Percentiles rank a stretch among this genome's conserved stretches.
Evolutionary conservation across 2,888 invertebrate genomes (phyloP).

Genomic region (Patella caerulea): DNA sequence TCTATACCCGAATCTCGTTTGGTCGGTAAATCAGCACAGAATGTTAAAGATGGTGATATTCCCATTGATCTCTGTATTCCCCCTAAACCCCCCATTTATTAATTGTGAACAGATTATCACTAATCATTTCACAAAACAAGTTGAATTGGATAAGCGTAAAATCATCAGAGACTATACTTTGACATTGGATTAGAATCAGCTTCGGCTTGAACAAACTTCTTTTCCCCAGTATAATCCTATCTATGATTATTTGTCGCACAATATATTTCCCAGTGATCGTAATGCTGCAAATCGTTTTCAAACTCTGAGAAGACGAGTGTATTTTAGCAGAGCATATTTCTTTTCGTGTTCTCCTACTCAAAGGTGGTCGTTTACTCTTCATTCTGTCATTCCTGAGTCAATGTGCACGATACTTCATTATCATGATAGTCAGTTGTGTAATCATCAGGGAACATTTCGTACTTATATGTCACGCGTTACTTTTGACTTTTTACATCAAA

Average conservation of each 20-base stretch:
- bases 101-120: background rate
- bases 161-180: background rate
- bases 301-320: background rate
- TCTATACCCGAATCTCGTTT: too few relatives aligned
- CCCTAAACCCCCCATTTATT: background rate
- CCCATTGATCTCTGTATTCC: too few relatives aligned
- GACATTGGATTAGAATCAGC: background rate
- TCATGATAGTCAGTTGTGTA: constrained; percentile 2
- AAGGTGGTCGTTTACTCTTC: background rate
- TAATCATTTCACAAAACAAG: background rate
- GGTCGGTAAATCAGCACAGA: too few relatives aligned
- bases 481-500: too few relatives aligned
- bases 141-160: background rate
- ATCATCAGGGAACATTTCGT: background rate
- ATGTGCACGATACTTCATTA: background rate
- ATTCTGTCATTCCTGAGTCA: background rate
- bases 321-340: background rate
- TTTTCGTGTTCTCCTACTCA: background rate
- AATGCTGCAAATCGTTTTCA: background rate
- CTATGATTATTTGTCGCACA: background rate
- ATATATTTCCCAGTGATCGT: background rate
- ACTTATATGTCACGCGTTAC: background rate
- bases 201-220: background rate
- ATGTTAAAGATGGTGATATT: too few relatives aligned
- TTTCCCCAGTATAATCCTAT: background rate